Base-by-base conservation (phyloP, 2,113 vertebrate species). In the Arenaria interpres region DNA sequence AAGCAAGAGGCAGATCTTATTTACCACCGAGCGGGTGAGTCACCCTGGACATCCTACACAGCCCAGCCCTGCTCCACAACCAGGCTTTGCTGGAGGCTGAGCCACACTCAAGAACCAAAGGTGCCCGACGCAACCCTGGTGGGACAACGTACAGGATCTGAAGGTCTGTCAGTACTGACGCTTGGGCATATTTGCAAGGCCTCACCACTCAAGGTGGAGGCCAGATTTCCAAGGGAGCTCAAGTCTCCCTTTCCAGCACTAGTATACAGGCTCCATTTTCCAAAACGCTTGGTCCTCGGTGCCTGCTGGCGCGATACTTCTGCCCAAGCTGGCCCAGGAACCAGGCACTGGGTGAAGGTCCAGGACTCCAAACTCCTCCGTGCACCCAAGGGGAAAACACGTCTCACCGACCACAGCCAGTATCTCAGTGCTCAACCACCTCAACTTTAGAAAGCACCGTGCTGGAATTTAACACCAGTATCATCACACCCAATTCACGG, bases 271-370 rank as follows among this genome's bases (percentile, higher is more conserved):
- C 51, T 56, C 3, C 4, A 35, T 69, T 53, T 90, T 30, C 39
- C 80, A 30, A 19, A 5, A 6, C 0, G 0, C 43, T 64, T 0
- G 0, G 14, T 28, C 12, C 35, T 35, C 64, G 45, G 78, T 1
- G 2, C 27, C 37, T 69, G 53, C 59, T 25, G 67, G 16, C 37
- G 43, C 6, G 24, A 62, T 23, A 30, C 17, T 54, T n/a, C 33
- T 53, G n/a, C 46, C 76, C 5, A 0, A 3, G 27, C 39, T 3
- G 1, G 7, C 39, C 21, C 2, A 48, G 62, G 12, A 63, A 60
- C 41, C 54, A 54, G 48, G 71, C 19, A 33, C 12, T 1, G 3
- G 33, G 24, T 9, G 50, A 39, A 48, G 18, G 16, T 8, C 18
- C 37, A 30, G 23, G 21, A n/a, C 62, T 76, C 43, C 73, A 24